Conservation (phyloP, 2,888 invertebrate species). For the Amblyteles armatorius region DNA sequence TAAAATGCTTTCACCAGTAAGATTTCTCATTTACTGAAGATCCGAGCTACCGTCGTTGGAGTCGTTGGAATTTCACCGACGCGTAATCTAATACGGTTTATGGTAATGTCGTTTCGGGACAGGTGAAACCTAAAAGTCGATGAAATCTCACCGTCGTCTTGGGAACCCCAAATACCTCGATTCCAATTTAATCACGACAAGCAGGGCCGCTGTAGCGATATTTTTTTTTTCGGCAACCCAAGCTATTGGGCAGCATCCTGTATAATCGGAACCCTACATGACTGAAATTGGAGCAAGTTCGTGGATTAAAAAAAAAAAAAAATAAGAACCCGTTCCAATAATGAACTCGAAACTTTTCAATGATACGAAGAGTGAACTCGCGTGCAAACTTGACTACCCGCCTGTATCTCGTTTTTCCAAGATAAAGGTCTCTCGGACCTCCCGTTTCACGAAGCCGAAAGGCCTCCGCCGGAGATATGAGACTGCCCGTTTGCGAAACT, state of each 20-base stretch:
- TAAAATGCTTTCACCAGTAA: slow-evolving; percentile 54
- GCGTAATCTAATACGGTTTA: background rate
- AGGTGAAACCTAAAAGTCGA: background rate
- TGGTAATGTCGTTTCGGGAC: background rate
- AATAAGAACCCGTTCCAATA: background rate
- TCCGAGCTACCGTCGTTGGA: background rate
- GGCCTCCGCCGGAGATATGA: slow-evolving; percentile 26
- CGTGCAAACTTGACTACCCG: slow-evolving; percentile 2
- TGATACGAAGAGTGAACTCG: slow-evolving; percentile 3
- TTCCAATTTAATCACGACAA: background rate
- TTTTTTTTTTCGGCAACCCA: background rate
- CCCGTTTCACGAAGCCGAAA: background rate
- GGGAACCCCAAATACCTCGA: background rate
- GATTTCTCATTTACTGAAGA: slow-evolving; percentile 49
- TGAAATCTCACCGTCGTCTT: background rate
- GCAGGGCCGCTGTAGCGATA: background rate
- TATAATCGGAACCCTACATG: background rate
- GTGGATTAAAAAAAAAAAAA: background rate
- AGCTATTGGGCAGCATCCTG: background rate
- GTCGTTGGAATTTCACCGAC: background rate
- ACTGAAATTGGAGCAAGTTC: slow-evolving; percentile 19
- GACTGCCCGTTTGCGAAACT: slow-evolving; percentile 37
- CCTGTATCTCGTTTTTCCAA: slow-evolving; percentile 9
- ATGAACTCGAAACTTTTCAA: background rate
- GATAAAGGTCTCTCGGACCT: slow-evolving; percentile 15